A percentile compares a stretch with the other conserved stretches of the same genome.
Conservation (phyloP, 2,888 invertebrate genomes). For the Drosophila nigritarsus region DNA sequence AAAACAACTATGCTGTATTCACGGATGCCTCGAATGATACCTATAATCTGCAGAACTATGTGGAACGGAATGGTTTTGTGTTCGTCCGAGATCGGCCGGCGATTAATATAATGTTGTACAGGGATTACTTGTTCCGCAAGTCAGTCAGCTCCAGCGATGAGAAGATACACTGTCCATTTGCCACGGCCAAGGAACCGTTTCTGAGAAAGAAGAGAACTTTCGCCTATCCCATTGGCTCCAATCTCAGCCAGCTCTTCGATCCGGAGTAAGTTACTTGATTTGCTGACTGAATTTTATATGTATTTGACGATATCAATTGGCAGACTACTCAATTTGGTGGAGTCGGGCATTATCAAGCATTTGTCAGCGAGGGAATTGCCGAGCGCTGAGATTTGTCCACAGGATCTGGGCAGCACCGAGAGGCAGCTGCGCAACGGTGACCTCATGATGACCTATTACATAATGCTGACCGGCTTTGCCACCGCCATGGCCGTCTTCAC, state of each 20-base stretch:
- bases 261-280: conserved; percentile 87
- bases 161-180: conserved; percentile 90
- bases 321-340: conserved; percentile 89
- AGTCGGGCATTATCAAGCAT: conserved; percentile 91
- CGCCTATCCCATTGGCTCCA: conserved; percentile 89
- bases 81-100: conserved; percentile 90
- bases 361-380: conserved; percentile 88
- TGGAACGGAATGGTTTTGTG: conserved; percentile 86
- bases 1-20: conserved; percentile 82
- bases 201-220: conserved; percentile 89
- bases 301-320: conserved; percentile 50
- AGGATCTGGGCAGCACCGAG: conserved; percentile 92
- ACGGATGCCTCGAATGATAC: conserved; percentile 83
- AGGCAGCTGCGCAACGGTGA: conserved; percentile 91
- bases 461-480: conserved; percentile 89
- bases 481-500: conserved; percentile 88
- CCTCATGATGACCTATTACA: conserved; percentile 91
- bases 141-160: conserved; percentile 87
- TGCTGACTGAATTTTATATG: neutral
- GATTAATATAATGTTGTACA: conserved; percentile 89
- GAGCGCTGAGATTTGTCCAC: conserved; percentile 91
- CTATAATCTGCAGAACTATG: conserved; percentile 85
- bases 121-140: conserved; percentile 88
- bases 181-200: conserved; percentile 89
- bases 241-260: conserved; percentile 88